Base-by-base conservation (phyloP, 2,797 vertebrate genomes). In the Lagodon rhomboides region DNA sequence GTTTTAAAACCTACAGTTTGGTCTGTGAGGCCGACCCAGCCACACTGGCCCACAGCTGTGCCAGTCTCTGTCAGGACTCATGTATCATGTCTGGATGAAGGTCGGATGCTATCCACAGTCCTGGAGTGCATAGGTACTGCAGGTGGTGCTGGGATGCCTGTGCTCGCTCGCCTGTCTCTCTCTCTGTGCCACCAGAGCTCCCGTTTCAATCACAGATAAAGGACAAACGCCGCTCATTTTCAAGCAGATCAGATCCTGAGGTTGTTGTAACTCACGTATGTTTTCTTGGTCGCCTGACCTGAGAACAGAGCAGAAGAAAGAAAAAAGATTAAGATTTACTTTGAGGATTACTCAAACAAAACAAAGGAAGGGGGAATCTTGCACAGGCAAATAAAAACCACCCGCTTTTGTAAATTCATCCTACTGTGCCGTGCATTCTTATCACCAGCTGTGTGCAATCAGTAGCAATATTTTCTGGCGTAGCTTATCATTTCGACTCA, bases 231-330 rank as follows among this genome's bases (percentile, higher is more conserved):
- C 75, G 51, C 83, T 86, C 56, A 51, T 84, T 78, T 85, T 82
- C 85, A 79, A 88, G 84, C 79, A 85, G 74, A 86, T 95, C 91
- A 94, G 91, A 95, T 94, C 92, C 94, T 94, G 93, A 95, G 94
- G 90, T 95, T 95, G 92, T 95, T 95, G 92, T 95, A 95, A 82
- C 93, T 95, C 92, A 95, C 94, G 46, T 95, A 95, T 41, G 94
- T 95, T 88, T 94, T 95, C 91, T 95, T 95, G 73, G 93, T 95
- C 59, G 94, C 94, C 87, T 95, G 94, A 93, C 93, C 94, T 95
- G 85, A 75, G 64, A 80, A 78, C 20, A 86, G 68, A 88, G 60
- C 53, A 22, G 27, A 38, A 64, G 64, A 55, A 66, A 63, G 13
- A 0, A 23, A 46, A 4, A 25, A 53, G 12, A 64, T 65, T 18